phyloP scores from a whole-genome alignment of 2,113 vertebrate species.

The Nothobranchius furzeri region DNA sequence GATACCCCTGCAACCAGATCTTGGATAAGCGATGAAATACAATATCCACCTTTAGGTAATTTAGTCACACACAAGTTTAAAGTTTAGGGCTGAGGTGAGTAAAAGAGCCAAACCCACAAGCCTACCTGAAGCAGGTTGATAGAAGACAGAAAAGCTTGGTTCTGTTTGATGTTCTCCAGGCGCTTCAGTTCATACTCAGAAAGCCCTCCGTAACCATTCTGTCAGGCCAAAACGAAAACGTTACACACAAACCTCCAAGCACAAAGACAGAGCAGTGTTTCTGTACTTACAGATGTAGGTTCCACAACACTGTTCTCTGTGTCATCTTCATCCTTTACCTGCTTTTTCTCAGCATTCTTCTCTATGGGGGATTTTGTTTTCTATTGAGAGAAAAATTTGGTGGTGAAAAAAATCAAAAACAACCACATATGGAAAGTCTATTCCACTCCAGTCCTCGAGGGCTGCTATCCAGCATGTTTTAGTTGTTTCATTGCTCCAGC shows the following conservation, averaged over 20 bases:
- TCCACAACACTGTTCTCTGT: slow-evolving; percentile 35
- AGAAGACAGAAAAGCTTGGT: slow-evolving; percentile 72
- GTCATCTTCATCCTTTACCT: slow-evolving; percentile 10
- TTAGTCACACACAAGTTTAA: background rate
- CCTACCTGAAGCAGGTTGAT: slow-evolving; percentile 67
- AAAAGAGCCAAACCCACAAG: background rate
- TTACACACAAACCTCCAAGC: background rate
- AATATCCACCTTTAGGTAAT: too few relatives aligned
- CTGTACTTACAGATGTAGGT: slow-evolving; percentile 18
- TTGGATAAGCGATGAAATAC: too few relatives aligned
- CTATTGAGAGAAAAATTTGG: slow-evolving; percentile 4
- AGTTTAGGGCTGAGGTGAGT: background rate
- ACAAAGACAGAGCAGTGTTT: background rate
- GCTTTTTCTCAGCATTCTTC: background rate
- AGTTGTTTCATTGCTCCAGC: too few relatives aligned
- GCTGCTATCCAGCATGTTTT: too few relatives aligned
- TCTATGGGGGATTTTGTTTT: background rate
- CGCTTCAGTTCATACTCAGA: slow-evolving; percentile 75
- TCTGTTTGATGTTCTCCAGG: slow-evolving; percentile 75
- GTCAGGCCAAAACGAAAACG: slow-evolving; percentile 20
- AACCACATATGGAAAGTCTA: background rate
- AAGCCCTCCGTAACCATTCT: slow-evolving; percentile 43
- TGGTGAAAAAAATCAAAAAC: background rate
- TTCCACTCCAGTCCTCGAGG: too few relatives aligned
- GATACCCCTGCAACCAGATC: too few relatives aligned